phyloP scores from a whole-genome alignment of 2,888 invertebrate genomes.

The Agrotis segetum region DNA sequence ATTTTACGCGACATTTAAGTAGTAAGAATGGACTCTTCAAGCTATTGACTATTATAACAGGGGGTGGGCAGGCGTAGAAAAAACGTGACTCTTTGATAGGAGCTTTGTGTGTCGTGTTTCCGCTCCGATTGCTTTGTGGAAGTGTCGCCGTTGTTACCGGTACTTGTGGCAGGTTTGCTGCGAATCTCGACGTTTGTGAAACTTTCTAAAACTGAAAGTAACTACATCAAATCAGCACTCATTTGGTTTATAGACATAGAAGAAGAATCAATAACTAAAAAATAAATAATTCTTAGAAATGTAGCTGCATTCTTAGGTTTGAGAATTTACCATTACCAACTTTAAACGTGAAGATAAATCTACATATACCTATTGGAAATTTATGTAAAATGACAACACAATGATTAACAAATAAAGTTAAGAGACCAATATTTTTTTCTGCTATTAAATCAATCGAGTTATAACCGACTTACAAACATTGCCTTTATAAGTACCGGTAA shows the following conservation, averaged over 20 bases:
- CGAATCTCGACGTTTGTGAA: slow-evolving; percentile 16
- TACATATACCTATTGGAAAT: no score
- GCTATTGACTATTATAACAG: slow-evolving; percentile 59
- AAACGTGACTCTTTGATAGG: slow-evolving; percentile 65
- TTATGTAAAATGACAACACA: no score
- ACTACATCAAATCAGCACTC: background rate
- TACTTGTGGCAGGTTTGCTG: slow-evolving; percentile 31
- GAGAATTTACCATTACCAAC: no score
- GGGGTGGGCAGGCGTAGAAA: slow-evolving; percentile 63
- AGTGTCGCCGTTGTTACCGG: slow-evolving; percentile 48
- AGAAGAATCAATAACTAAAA: background rate
- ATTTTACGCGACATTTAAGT: slow-evolving; percentile 73
- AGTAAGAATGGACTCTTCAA: slow-evolving; percentile 70
- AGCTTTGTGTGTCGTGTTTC: slow-evolving; percentile 68
- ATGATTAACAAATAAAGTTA: no score
- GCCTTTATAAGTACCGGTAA: no score
- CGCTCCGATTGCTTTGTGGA: slow-evolving; percentile 71
- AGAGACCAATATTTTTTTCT: background rate
- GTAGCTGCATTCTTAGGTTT: no score
- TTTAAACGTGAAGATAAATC: no score
- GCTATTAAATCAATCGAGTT: background rate
- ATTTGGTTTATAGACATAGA: background rate
- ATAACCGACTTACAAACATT: no score
- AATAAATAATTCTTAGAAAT: no score
- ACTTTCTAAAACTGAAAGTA: slow-evolving; percentile 8